Evolutionary conservation across 2,888 invertebrate genomes (phyloP).

Genomic region (Beris chalybata): DNA sequence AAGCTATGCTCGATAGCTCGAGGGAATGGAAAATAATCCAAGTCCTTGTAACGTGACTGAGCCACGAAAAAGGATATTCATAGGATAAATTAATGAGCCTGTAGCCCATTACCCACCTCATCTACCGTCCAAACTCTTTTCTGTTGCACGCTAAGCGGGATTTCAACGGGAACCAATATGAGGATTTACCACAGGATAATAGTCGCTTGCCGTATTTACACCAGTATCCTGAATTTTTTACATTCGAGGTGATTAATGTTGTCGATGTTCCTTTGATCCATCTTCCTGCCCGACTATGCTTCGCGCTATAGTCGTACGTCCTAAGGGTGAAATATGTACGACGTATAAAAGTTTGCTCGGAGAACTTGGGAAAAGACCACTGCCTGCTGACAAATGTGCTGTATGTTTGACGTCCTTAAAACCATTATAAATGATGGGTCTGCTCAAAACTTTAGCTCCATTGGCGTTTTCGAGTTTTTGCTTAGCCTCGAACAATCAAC

Average conservation of each 20-base stretch:
- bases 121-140: constrained; percentile 10
- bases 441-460: constrained; percentile 15
- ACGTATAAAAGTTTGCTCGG: constrained; percentile 10
- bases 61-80: constrained; percentile 4
- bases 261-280: constrained; percentile 24
- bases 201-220: constrained; percentile 5
- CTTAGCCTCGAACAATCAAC: neutral
- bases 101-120: constrained; percentile 12
- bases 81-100: constrained; percentile 30
- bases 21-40: neutral
- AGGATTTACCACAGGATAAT: constrained; percentile 7
- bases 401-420: constrained; percentile 29
- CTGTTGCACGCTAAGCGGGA: neutral
- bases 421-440: constrained; percentile 30
- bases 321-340: neutral
- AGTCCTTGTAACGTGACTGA: neutral
- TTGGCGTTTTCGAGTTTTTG: constrained; percentile 18
- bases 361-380: constrained; percentile 8
- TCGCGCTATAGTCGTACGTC: neutral
- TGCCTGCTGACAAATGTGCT: constrained; percentile 25
- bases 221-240: neutral
- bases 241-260: constrained; percentile 31
- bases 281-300: constrained; percentile 2
- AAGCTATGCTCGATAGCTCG: neutral
- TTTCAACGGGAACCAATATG: neutral